Conservation (phyloP, 2,797 vertebrate species). For the Chelon auratus region DNA sequence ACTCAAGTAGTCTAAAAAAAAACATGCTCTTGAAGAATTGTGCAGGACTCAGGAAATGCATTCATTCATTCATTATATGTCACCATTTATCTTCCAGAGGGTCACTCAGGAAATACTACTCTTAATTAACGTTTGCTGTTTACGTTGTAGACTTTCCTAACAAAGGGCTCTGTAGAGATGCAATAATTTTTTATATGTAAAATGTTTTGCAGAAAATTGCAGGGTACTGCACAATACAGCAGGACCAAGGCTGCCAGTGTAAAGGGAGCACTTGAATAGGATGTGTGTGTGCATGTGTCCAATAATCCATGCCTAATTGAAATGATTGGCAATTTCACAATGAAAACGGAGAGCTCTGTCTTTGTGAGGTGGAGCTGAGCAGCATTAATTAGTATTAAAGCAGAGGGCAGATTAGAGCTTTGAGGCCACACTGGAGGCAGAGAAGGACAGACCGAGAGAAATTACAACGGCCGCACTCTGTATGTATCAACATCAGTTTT, state of each 20-base stretch:
- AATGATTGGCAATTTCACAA: conserved; percentile 50
- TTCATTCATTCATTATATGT: too few relatives aligned
- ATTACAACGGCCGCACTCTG: conserved; percentile 46
- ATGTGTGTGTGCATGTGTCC: neutral
- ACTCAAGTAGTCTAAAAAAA: neutral
- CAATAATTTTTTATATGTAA: neutral
- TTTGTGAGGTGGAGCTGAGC: conserved; percentile 41
- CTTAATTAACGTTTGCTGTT: neutral
- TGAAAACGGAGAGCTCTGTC: conserved; percentile 36
- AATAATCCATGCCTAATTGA: conserved; percentile 42
- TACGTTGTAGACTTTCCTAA: neutral
- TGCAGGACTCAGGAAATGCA: too few relatives aligned
- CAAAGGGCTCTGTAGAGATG: neutral
- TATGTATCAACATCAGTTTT: conserved; percentile 33
- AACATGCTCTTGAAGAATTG: too few relatives aligned
- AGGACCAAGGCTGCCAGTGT: conserved; percentile 4
- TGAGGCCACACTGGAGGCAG: conserved; percentile 25
- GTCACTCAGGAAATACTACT: neutral
- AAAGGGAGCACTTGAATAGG: neutral
- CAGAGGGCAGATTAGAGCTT: conserved; percentile 23
- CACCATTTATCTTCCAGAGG: too few relatives aligned
- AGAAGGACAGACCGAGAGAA: conserved; percentile 36
- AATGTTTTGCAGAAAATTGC: neutral
- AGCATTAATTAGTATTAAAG: conserved; percentile 45
- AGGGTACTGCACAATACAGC: neutral